Conservation (phyloP, 2,797 vertebrate genomes). For the Cynopterus sphinx region DNA sequence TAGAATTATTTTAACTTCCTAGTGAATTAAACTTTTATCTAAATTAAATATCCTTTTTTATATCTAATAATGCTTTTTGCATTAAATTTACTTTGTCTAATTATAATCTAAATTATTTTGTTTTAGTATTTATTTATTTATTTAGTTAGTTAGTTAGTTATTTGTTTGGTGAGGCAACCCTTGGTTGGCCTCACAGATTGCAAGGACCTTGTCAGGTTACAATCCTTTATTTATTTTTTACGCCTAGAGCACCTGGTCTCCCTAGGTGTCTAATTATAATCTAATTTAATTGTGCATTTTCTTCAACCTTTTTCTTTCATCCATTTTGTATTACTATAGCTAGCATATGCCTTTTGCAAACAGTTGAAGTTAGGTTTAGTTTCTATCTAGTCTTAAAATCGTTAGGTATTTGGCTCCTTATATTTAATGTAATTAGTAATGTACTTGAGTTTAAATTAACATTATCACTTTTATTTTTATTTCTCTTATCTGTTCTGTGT, state of each 20-base stretch:
- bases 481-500: background rate
- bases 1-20: background rate
- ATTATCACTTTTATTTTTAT: background rate
- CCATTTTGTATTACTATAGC: background rate
- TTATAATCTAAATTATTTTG: background rate
- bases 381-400: background rate
- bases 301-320: background rate
- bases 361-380: background rate
- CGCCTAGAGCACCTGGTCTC: no score
- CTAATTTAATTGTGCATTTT: background rate
- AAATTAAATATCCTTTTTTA: background rate
- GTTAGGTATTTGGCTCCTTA: background rate
- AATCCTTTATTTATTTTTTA: no score
- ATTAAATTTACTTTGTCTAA: background rate
- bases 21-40: background rate
- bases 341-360: background rate
- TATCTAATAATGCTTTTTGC: background rate
- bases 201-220: no score
- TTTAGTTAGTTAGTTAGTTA: no score
- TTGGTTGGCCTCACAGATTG: no score
- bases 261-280: background rate
- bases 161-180: no score
- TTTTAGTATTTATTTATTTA: no score
- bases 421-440: background rate
- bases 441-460: background rate